A percentile compares a stretch with the other conserved stretches of the same genome.
These are phyloP conservation scores for Zenarchopterus dispar DNA, from an alignment of 2,797 vertebrate species.

Conservation along the genomic window DNA sequence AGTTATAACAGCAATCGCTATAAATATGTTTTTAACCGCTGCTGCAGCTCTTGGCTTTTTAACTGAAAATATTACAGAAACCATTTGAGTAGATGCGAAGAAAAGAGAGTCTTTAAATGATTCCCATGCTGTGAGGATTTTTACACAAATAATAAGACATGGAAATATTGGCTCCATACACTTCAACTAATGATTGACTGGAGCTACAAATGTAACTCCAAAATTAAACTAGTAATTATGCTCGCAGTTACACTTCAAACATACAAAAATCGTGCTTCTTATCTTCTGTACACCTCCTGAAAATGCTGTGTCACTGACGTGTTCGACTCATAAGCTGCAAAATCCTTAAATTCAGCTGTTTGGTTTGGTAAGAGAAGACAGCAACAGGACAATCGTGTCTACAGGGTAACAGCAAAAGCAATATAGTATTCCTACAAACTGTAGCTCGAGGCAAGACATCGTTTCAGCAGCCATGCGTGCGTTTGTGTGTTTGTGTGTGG, in stretches of 20 bases:
- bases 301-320: neutral
- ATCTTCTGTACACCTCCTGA: neutral
- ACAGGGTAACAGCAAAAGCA: conserved; percentile 64
- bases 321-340: neutral
- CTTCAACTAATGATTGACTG: neutral
- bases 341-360: conserved; percentile 18
- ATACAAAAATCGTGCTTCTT: neutral
- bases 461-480: conserved; percentile 60
- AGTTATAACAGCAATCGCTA: too few species aligned
- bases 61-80: too few species aligned
- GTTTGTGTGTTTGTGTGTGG: conserved; percentile 40
- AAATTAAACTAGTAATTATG: too few species aligned
- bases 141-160: too few species aligned
- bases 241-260: too few species aligned
- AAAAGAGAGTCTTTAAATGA: neutral
- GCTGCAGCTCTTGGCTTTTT: too few species aligned
- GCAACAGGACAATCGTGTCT: conserved; percentile 62
- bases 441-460: conserved; percentile 73
- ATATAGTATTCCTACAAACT: conserved; percentile 75
- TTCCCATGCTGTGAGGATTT: too few species aligned
- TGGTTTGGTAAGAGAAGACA: conserved; percentile 45
- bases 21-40: too few species aligned
- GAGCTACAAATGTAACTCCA: neutral
- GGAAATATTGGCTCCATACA: neutral
- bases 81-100: neutral